Evolutionary conservation across 2,888 invertebrate species (phyloP), one percentile per base, ranked within the genome.

Genomic region (Anorthoa munda): DNA sequence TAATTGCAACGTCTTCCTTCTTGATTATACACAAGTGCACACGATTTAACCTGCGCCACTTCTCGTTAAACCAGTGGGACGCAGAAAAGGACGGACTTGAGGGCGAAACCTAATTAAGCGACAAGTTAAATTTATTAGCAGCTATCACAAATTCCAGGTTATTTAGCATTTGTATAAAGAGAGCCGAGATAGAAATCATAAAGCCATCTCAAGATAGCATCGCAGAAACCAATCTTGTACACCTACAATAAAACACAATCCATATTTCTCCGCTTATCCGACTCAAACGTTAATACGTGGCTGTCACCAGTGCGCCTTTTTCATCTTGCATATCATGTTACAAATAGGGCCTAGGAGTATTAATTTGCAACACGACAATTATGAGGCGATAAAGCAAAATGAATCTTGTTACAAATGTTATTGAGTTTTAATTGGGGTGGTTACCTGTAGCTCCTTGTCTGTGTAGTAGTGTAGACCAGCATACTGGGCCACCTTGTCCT

Each of bases 391-490:
- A 9, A 51, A 5, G 7, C 18, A 65, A 83, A 76, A 26, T 74
- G 70, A 70, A 76, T 71, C 72, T 71, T 69, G 26, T 39, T 17
- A 15, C 13, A 11, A 64, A 50, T 60, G 18, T 12, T 7, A 60
- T 72, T 77, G 70, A 66, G 65, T 75, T 60, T 64, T 72, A 60
- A 63, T 79, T 81, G 5, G 23, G 21, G 21, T 21, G n/a, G 59
- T 81, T 94, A 97, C 98, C 97, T 98, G 98, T 68, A 99, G 95
- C 91, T 99, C 99, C 95, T 99, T 99, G 94, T 99, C 99, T 12
- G 98, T 98, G 94, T 99, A 99, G 93, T 99, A 99, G 92, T 99
- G 98, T 0, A 99, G 96, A 1, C 98, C 98, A 0, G 98, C 99
- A 92, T 99, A 99, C 92, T 99, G 99, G 0, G 99, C 98, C 31